Base-by-base conservation (phyloP, 2,888 invertebrate genomes). In the Athalia rosae region DNA sequence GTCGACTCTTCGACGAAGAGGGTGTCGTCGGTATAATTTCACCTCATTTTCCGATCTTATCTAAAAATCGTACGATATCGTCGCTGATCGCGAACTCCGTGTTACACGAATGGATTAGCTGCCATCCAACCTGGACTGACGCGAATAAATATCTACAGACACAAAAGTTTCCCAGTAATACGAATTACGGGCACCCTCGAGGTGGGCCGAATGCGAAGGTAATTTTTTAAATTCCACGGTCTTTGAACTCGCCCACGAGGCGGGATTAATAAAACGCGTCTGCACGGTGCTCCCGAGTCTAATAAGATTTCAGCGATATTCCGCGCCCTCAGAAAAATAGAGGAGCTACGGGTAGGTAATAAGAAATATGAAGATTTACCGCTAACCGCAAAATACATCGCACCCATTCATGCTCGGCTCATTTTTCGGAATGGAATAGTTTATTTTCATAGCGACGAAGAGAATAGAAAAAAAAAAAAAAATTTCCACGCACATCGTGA, bases 221-320 rank as follows among this genome's bases (percentile, higher is more conserved):
- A 56, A 71, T 58, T 58, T 58, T n/a, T 15, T 0, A 41, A 67
- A 58, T 71, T 45, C 45, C 58, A 47, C 58, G 7, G 58, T 58
- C 56, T 58, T 45, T 71, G 71, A 45, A 71, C 71, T 41, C 71
- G 45, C 15, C 71, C 15, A 56, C 69, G 71, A 50, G 7, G 9
- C 67, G 4, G 41, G 41, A 53, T 67, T 67, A 67, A 67, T 67
- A 53, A 67, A 67, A 47, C 28, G 28, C 28, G 8, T 48, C 48
- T 9, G 41, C 53, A 28, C 53, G 7, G 6, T 11, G 28, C 69
- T 56, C 71, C 45, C 41, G 58, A 45, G 56, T 13, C 9, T 58
- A 45, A 58, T 58, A 13, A 58, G 56, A 71, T 58, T 71, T 58
- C 62, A 11, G 45, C 56, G 45, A 48, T 66, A 66, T 28, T 28